Percentiles rank a stretch among this genome's conserved stretches.
phyloP scores from a whole-genome alignment of 2,888 invertebrate genomes.

The Drosophila bunnanda region DNA sequence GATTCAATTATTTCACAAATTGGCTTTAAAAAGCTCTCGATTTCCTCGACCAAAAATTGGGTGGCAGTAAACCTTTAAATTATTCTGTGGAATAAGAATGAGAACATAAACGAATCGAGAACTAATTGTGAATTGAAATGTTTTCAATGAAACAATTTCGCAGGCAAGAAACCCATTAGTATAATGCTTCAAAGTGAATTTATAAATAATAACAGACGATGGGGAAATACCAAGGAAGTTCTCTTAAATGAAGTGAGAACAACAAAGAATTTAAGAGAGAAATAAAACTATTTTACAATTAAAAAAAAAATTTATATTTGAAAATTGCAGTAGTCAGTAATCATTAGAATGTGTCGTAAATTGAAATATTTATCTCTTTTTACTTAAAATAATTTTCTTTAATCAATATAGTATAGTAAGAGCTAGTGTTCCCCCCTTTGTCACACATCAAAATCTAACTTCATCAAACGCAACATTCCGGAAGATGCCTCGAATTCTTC shows the following conservation, averaged over 20 bases:
- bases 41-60: neutral
- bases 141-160: conserved; percentile 7
- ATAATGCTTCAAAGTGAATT: conserved; percentile 18
- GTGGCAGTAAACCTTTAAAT: neutral
- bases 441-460: conserved; percentile 35
- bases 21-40: neutral
- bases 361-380: neutral
- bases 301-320: no score
- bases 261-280: neutral
- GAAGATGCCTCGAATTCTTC: conserved; percentile 16
- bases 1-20: neutral
- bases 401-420: no score
- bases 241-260: neutral
- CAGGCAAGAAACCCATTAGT: conserved; percentile 1
- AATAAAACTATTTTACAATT: no score
- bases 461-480: conserved; percentile 31
- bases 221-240: neutral
- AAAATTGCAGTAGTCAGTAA: no score
- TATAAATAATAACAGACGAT: conserved; percentile 3
- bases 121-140: conserved; percentile 1
- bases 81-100: neutral
- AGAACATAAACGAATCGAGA: conserved; percentile 1
- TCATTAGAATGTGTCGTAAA: no score
- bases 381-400: neutral
- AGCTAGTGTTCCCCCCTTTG: neutral